Conservation (phyloP, 2,113 vertebrate species). For the Cinclus mexicanus region DNA sequence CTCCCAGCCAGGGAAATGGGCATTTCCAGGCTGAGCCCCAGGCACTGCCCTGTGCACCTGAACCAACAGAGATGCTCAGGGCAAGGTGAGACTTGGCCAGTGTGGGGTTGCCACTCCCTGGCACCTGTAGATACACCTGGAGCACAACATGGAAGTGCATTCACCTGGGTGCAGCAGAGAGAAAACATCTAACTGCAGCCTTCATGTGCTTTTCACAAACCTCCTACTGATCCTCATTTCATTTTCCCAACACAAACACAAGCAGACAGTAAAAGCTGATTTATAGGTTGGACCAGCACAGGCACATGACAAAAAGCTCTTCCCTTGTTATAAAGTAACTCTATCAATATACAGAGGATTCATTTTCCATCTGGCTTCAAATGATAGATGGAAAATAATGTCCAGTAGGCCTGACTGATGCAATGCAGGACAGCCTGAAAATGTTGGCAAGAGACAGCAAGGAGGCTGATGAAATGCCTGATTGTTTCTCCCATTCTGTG, state of each 20-base stretch:
- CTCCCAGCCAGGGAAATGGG: background rate
- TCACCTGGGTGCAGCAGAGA: background rate
- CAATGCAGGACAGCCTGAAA: background rate
- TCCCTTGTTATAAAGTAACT: background rate
- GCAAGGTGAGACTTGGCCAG: background rate
- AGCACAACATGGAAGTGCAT: background rate
- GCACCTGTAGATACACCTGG: background rate
- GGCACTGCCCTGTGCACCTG: background rate
- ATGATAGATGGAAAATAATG: background rate
- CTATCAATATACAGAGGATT: background rate
- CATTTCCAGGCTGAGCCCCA: background rate
- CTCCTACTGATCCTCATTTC: background rate
- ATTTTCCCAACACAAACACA: background rate
- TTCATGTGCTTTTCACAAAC: background rate
- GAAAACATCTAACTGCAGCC: background rate
- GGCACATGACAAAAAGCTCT: background rate
- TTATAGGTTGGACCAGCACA: background rate
- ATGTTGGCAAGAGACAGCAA: slow-evolving; percentile 8
- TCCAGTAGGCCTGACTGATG: slow-evolving; percentile 29
- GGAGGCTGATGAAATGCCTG: slow-evolving; percentile 10
- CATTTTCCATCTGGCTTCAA: background rate
- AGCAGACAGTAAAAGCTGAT: background rate
- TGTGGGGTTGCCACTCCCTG: background rate
- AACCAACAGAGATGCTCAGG: background rate
- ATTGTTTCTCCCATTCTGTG: slow-evolving; percentile 22